Percentiles rank a stretch among this genome's conserved stretches.
Conservation (phyloP, 2,888 invertebrate genomes). For the Acrobasis consociella region DNA sequence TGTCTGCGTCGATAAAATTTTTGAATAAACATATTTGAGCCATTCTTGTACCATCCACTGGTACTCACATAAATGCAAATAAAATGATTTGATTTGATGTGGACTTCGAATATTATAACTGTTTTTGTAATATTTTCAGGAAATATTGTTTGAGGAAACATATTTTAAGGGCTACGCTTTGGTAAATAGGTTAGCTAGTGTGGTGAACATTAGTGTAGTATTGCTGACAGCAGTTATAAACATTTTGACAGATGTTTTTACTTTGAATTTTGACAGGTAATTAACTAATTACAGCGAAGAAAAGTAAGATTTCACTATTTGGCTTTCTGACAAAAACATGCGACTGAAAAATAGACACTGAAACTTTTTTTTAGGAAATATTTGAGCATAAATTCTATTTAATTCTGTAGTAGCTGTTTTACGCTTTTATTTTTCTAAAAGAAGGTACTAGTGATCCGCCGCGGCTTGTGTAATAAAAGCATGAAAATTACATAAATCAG, state of each 20-base stretch:
- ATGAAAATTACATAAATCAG: too few species aligned
- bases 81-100: too few species aligned
- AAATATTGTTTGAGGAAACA: background rate
- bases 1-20: too few species aligned
- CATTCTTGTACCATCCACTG: too few species aligned
- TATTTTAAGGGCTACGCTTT: background rate
- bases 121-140: background rate
- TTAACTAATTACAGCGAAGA: constrained; percentile 17
- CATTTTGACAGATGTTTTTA: constrained; percentile 24
- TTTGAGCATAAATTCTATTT: too few species aligned
- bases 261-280: constrained; percentile 21
- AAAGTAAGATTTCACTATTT: constrained; percentile 14
- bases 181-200: constrained; percentile 1
- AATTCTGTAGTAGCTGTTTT: too few species aligned
- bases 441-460: too few species aligned
- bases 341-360: background rate
- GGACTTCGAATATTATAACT: background rate
- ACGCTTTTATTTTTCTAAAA: too few species aligned
- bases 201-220: constrained; percentile 11
- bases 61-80: too few species aligned
- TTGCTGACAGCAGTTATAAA: constrained; percentile 22
- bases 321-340: constrained; percentile 16
- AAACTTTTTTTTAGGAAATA: background rate
- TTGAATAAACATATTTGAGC: too few species aligned
- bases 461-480: too few species aligned